phyloP scores from a whole-genome alignment of 2,797 vertebrate species.

The Cygnus olor region DNA sequence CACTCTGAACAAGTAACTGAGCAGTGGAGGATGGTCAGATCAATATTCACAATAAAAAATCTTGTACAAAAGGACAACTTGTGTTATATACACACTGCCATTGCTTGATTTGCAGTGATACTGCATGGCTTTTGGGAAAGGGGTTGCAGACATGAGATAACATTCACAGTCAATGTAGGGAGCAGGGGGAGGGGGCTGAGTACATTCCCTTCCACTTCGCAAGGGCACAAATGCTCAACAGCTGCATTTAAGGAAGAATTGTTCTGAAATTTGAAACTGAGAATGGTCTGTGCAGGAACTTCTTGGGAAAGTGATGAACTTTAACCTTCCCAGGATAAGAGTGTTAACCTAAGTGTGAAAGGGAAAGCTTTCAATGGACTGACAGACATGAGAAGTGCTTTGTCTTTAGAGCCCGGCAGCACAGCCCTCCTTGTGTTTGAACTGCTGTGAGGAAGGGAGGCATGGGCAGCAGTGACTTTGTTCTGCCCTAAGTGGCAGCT shows the following conservation, averaged over 20 bases:
- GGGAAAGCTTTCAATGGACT: conserved; percentile 37
- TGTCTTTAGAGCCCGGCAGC: conserved; percentile 21
- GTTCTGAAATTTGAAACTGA: background rate
- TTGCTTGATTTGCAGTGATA: background rate
- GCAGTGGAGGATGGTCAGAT: background rate
- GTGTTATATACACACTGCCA: background rate
- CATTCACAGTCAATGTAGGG: background rate
- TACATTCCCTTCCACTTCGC: background rate
- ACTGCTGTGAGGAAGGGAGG: background rate
- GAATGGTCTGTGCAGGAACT: background rate
- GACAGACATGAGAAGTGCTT: conserved; percentile 46
- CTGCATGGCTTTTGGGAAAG: background rate
- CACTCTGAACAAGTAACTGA: background rate
- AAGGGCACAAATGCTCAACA: conserved; percentile 20
- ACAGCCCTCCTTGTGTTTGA: background rate
- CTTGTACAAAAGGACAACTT: background rate
- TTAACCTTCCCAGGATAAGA: conserved; percentile 68
- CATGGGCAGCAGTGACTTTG: background rate
- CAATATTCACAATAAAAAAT: background rate
- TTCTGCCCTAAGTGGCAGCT: conserved; percentile 16
- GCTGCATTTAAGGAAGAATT: conserved; percentile 41
- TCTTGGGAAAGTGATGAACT: conserved; percentile 80
- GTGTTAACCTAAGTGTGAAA: conserved; percentile 2
- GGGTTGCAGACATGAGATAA: background rate
- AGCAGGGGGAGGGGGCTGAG: background rate